phyloP scores from a whole-genome alignment of 2,888 invertebrate genomes.

The Abrostola tripartita region DNA sequence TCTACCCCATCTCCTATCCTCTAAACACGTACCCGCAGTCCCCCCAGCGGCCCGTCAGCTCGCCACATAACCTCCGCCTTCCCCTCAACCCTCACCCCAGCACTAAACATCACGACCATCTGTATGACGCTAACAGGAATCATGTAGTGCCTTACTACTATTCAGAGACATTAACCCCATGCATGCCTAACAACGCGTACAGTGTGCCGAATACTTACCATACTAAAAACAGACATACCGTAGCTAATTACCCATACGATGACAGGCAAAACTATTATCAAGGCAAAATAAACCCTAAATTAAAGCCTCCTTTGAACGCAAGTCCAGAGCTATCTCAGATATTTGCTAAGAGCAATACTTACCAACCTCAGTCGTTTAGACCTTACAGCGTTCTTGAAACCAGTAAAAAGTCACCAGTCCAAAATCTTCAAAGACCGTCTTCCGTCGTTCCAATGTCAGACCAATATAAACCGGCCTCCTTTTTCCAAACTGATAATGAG shows the following conservation, averaged over 20 bases:
- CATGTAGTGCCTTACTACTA: slow-evolving; percentile 86
- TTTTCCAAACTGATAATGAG: slow-evolving; percentile 74
- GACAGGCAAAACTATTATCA: slow-evolving; percentile 74
- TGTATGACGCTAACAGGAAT: slow-evolving; percentile 88
- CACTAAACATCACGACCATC: slow-evolving; percentile 80
- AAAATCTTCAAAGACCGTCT: slow-evolving; percentile 75
- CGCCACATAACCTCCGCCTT: slow-evolving; percentile 74
- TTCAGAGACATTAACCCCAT: slow-evolving; percentile 80
- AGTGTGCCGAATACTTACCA: slow-evolving; percentile 67
- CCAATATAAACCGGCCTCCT: slow-evolving; percentile 82
- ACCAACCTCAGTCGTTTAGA: slow-evolving; percentile 74
- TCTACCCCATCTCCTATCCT: slow-evolving; percentile 83
- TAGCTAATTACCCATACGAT: slow-evolving; percentile 76
- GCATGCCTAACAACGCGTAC: slow-evolving; percentile 82
- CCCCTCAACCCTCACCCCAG: slow-evolving; percentile 66
- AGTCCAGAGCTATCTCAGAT: slow-evolving; percentile 73
- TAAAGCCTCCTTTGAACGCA: slow-evolving; percentile 64
- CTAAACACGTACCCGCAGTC: slow-evolving; percentile 83
- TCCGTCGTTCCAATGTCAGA: slow-evolving; percentile 83
- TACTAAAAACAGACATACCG: slow-evolving; percentile 75
- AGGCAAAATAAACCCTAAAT: slow-evolving; percentile 70
- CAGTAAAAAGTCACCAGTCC: slow-evolving; percentile 71
- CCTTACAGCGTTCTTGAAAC: slow-evolving; percentile 84
- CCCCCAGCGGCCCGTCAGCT: slow-evolving; percentile 72
- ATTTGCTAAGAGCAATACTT: slow-evolving; percentile 67